These are phyloP conservation scores for Esox lucius DNA, from an alignment of 2,797 vertebrate genomes.

Conservation along the genomic window DNA sequence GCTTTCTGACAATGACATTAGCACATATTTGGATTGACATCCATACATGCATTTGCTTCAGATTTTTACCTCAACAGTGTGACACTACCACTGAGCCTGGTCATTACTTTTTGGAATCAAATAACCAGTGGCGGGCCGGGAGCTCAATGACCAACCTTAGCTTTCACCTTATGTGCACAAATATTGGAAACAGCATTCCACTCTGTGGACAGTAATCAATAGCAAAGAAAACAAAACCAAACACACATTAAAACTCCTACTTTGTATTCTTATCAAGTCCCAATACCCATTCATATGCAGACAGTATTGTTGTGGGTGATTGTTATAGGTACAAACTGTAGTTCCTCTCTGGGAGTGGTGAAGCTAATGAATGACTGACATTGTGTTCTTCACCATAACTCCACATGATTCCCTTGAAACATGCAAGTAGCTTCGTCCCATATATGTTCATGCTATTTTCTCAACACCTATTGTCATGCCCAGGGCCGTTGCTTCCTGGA, in stretches of 20 bases:
- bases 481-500: too few relatives aligned
- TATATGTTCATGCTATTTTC: neutral
- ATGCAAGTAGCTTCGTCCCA: neutral
- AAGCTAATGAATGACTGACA: conserved; percentile 24
- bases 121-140: neutral
- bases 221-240: neutral
- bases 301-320: neutral
- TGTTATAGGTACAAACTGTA: neutral
- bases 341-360: neutral
- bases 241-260: neutral
- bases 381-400: conserved; percentile 23
- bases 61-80: too few relatives aligned
- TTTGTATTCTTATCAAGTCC: neutral
- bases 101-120: neutral
- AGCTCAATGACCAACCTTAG: neutral
- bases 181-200: neutral
- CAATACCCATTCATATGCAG: neutral
- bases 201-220: neutral
- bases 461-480: neutral
- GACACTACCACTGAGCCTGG: neutral
- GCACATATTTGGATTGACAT: too few relatives aligned
- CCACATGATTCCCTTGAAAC: neutral
- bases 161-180: neutral
- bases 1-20: too few relatives aligned
- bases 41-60: too few relatives aligned